Conservation (phyloP, 2,113 vertebrate species). For the Oceanites oceanicus region DNA sequence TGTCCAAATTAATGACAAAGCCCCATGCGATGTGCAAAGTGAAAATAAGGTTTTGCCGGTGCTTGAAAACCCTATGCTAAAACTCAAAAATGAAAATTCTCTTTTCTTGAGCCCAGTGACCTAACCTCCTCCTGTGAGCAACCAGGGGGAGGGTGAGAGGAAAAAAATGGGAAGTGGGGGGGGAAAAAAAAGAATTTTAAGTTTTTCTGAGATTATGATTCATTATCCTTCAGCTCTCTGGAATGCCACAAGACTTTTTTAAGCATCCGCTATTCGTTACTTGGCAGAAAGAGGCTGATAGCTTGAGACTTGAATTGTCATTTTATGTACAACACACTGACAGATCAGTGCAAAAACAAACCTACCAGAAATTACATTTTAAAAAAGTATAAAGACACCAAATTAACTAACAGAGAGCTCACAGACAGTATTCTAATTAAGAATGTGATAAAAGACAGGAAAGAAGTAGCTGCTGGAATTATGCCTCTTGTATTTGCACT, state of each 20-base stretch:
- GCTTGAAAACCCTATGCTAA: not conserved
- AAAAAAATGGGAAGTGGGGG: not conserved
- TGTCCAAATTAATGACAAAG: constrained; percentile 19
- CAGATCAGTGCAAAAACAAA: constrained; percentile 40
- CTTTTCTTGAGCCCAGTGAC: not conserved
- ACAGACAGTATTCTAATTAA: not conserved
- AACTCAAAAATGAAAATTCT: not conserved
- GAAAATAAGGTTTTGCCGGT: constrained; percentile 14
- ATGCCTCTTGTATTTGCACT: not conserved
- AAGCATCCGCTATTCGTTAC: not conserved
- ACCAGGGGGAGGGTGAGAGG: not conserved
- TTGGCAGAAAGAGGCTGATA: constrained; percentile 49
- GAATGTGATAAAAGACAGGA: not conserved
- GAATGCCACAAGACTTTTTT: constrained; percentile 22
- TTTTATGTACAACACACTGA: constrained; percentile 17
- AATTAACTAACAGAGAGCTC: not conserved
- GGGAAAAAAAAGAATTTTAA: not conserved
- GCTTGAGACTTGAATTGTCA: constrained; percentile 23
- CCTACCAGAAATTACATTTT: constrained; percentile 13
- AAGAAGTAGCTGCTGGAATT: not conserved
- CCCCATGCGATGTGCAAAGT: not conserved
- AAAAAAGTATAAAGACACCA: not conserved
- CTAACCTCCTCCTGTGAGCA: not conserved
- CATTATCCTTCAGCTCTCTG: constrained; percentile 2
- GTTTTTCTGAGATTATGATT: not conserved